phyloP scores from a whole-genome alignment of 2,113 vertebrate genomes.

The Pogona vitticeps region DNA sequence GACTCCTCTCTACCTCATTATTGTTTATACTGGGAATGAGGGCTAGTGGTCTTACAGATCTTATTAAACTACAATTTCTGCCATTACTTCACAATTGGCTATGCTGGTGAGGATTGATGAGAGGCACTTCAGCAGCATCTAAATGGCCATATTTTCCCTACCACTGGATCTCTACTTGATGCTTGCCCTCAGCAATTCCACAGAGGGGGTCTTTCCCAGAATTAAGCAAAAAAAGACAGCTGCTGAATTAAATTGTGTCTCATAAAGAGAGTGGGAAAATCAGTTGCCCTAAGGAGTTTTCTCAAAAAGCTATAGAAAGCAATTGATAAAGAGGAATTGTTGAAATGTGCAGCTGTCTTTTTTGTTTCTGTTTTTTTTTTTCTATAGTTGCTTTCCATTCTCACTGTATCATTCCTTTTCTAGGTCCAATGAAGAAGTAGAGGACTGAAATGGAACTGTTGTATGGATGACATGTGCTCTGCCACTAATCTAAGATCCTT shows the following conservation, averaged over 20 bases:
- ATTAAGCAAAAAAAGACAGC: neutral
- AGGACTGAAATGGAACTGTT: neutral
- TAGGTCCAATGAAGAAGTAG: neutral
- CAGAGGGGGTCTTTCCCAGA: neutral
- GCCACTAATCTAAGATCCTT: neutral
- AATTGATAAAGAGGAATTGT: neutral
- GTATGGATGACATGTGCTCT: neutral
- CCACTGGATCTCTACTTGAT: neutral
- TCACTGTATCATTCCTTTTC: neutral
- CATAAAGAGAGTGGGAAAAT: neutral
- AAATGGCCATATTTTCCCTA: neutral
- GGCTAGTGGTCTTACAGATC: neutral
- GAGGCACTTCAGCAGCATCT: neutral
- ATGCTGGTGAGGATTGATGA: neutral
- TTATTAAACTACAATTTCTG: neutral
- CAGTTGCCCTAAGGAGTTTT: neutral
- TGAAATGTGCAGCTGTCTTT: neutral
- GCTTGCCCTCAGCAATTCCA: neutral
- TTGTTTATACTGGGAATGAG: neutral
- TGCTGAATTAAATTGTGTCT: too few species aligned
- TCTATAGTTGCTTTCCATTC: neutral
- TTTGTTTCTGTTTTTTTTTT: neutral
- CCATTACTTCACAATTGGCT: neutral
- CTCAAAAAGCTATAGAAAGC: neutral
- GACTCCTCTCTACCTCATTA: neutral